Base-by-base conservation (phyloP, 2,797 vertebrate genomes). In the Iguana delicatissima region DNA sequence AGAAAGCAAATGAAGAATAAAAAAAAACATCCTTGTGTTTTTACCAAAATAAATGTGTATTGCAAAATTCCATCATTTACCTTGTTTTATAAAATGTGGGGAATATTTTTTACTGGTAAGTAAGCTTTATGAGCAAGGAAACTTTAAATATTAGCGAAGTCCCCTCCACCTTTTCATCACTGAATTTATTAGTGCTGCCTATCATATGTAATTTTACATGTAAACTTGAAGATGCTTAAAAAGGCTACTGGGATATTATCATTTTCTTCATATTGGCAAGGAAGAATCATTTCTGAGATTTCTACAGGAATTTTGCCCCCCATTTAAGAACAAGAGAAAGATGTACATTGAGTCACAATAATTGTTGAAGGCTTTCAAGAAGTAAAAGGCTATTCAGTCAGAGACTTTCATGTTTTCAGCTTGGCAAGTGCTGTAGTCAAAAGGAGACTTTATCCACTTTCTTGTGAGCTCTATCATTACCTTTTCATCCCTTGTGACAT, bases 401-500 rank as follows among this genome's bases (percentile, higher is more conserved):
- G 96, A 95, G 97, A 97, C 96, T 97, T 97, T 93, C 95, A 96
- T 92, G 89, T 94, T 97, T 97, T 97, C 93, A 96, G 86, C 86
- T 94, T 94, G 95, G 96, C 95, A 97, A 98, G 96, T 96, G 95
- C 89, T 89, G 87, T 90, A 96, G 92, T 96, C 96, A 96, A 94
- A 94, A 92, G 96, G 95, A 97, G 96, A 96, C 96, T 95, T 97
- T 93, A 95, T 96, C 92, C 94, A 94, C 96, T 96, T 97, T 97
- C 96, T 97, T 96, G 94, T 94, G 87, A 89, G 93, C 92, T 95
- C 94, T 97, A 89, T 97, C 93, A 96, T 97, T 97, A 97, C 95
- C 94, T 93, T 97, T 96, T 98, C 96, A 96, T 93, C 91, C 94
- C 91, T 86, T 95, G 94, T 98, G 98, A 98, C 98, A 98, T 98